Percentiles rank a stretch among this genome's conserved stretches.
These are phyloP conservation scores for Drosophila baimaii DNA, from an alignment of 1,140 invertebrate species.

Conservation along the genomic window DNA sequence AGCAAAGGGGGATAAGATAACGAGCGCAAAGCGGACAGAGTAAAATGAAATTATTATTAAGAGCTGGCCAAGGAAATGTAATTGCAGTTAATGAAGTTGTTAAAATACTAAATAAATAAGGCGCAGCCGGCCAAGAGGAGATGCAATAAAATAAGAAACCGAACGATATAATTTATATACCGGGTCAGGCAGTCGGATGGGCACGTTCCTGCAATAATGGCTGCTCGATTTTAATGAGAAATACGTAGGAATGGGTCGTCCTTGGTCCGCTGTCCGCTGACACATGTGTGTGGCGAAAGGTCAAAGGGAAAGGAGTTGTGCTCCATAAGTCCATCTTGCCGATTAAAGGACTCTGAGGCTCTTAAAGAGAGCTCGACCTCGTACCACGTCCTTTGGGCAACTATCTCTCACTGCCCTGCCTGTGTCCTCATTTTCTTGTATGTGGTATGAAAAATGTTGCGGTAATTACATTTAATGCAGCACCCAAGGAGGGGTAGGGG, in stretches of 20 bases:
- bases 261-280: conserved; percentile 4
- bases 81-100: conserved; percentile 53
- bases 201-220: conserved; percentile 77
- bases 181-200: conserved; percentile 33
- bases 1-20: conserved; percentile 4
- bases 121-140: neutral
- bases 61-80: conserved; percentile 29
- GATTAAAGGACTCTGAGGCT: conserved; percentile 50
- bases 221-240: conserved; percentile 78
- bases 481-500: conserved; percentile 20
- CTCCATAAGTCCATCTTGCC: conserved; percentile 45
- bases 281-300: conserved; percentile 6
- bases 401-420: conserved; percentile 18
- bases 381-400: conserved; percentile 28
- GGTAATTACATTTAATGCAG: conserved; percentile 77
- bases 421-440: conserved; percentile 6
- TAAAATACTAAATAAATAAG: conserved; percentile 71
- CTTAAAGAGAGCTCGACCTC: conserved; percentile 26
- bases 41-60: conserved; percentile 28
- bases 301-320: conserved; percentile 1
- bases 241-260: conserved; percentile 48
- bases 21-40: conserved; percentile 3
- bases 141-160: conserved; percentile 26
- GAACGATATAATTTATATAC: conserved; percentile 53
- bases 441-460: conserved; percentile 64